A percentile compares a stretch with the other conserved stretches of the same genome.
Evolutionary conservation across 1,140 invertebrate species (phyloP).

Genomic region (Ganaspis sp.): DNA sequence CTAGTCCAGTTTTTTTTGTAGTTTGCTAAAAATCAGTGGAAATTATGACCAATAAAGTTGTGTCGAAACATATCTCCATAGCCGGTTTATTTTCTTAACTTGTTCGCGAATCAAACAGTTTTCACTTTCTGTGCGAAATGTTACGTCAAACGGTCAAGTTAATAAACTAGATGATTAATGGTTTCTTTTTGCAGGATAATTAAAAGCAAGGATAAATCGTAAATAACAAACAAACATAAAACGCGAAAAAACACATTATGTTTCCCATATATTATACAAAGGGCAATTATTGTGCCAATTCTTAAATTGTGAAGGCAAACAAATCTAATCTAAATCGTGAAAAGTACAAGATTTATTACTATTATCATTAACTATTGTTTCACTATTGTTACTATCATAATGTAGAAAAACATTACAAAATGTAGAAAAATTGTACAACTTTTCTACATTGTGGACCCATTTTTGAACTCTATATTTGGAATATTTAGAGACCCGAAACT

Average conservation of each 20-base stretch:
- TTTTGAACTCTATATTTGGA: no score
- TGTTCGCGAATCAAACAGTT: slow-evolving; percentile 4
- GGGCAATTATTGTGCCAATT: neutral
- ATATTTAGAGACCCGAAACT: no score
- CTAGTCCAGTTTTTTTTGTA: neutral
- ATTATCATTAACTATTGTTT: no score
- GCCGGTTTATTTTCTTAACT: slow-evolving; percentile 1
- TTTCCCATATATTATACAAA: neutral
- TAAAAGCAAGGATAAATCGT: neutral
- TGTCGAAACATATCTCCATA: slow-evolving; percentile 9
- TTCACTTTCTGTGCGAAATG: neutral
- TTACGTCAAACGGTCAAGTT: neutral
- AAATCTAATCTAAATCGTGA: no score
- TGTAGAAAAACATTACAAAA: no score
- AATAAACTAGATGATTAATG: neutral
- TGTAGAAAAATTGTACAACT: no score
- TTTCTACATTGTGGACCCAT: no score
- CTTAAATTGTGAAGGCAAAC: no score
- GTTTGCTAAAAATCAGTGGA: neutral
- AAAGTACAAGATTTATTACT: no score
- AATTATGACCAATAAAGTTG: neutral
- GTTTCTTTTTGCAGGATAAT: neutral
- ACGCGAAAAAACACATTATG: neutral
- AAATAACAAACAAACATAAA: neutral
- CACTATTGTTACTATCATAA: no score